phyloP scores from a whole-genome alignment of 2,113 vertebrate genomes.

The Amphiprion ocellaris region DNA sequence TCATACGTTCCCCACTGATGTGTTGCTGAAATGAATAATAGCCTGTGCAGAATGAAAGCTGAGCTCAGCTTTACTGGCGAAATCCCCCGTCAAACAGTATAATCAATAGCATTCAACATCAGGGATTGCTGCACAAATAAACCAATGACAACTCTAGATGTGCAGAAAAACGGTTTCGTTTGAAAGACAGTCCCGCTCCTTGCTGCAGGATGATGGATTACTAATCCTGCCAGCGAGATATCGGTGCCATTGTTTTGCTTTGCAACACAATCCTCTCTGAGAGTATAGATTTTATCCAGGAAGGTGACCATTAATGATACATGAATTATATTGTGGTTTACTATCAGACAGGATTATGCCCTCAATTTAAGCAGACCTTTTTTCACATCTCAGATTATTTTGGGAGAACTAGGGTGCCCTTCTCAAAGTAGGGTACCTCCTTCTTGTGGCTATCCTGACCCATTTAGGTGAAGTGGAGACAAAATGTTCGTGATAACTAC shows the following conservation, averaged over 20 bases:
- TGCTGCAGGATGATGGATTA: conserved; percentile 58
- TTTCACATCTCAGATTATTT: conserved; percentile 54
- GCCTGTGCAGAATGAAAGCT: conserved; percentile 50
- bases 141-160: conserved; percentile 66
- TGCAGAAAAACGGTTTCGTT: conserved; percentile 68
- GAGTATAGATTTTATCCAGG: conserved; percentile 30
- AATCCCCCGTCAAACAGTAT: conserved; percentile 54
- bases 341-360: conserved; percentile 31
- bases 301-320: conserved; percentile 34
- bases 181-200: conserved; percentile 24
- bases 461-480: conserved; percentile 56
- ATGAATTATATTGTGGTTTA: conserved; percentile 26
- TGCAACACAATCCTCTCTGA: conserved; percentile 36
- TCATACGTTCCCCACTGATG: conserved; percentile 35
- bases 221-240: conserved; percentile 44
- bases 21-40: conserved; percentile 69
- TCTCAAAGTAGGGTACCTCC: conserved; percentile 65
- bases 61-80: conserved; percentile 73
- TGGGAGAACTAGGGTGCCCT: conserved; percentile 66
- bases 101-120: conserved; percentile 76
- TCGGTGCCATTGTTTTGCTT: conserved; percentile 45
- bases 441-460: conserved; percentile 71
- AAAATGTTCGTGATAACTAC: conserved; percentile 19
- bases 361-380: conserved; percentile 52
- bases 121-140: conserved; percentile 69